Evolutionary conservation across 2,113 vertebrate genomes (phyloP).

Genomic region (Tachuris rubrigastra): DNA sequence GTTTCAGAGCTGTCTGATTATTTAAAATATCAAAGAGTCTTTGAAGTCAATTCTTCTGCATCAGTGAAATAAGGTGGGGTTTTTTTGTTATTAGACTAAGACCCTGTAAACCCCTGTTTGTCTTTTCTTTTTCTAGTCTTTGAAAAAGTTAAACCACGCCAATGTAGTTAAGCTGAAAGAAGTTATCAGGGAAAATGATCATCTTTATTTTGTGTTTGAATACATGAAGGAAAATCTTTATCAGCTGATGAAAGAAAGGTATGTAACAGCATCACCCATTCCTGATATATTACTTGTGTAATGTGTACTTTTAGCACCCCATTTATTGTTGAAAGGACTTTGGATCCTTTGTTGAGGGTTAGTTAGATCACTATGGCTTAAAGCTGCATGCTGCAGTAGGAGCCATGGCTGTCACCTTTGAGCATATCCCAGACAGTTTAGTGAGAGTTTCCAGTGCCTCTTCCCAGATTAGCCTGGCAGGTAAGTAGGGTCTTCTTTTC

Average conservation of each 20-base stretch:
- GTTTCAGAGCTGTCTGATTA: not conserved
- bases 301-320: not conserved
- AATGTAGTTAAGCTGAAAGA: constrained; percentile 85
- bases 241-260: constrained; percentile 87
- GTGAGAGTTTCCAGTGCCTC: not conserved
- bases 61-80: accelerated
- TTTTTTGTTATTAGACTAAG: not conserved
- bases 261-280: not conserved
- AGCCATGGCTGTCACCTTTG: not conserved
- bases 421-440: not conserved
- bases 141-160: constrained; percentile 84
- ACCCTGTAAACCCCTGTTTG: not conserved
- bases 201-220: constrained; percentile 85
- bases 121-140: constrained; percentile 73
- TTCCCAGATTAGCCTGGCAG: not conserved
- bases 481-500: not conserved
- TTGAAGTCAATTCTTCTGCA: not conserved
- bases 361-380: not conserved
- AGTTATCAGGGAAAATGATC: constrained; percentile 85
- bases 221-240: constrained; percentile 89
- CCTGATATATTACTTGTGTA: not conserved
- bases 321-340: not conserved
- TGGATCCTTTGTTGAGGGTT: not conserved
- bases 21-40: not conserved
- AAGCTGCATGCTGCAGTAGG: not conserved